phyloP scores from a whole-genome alignment of 2,113 vertebrate genomes.

The Garra rufa region DNA sequence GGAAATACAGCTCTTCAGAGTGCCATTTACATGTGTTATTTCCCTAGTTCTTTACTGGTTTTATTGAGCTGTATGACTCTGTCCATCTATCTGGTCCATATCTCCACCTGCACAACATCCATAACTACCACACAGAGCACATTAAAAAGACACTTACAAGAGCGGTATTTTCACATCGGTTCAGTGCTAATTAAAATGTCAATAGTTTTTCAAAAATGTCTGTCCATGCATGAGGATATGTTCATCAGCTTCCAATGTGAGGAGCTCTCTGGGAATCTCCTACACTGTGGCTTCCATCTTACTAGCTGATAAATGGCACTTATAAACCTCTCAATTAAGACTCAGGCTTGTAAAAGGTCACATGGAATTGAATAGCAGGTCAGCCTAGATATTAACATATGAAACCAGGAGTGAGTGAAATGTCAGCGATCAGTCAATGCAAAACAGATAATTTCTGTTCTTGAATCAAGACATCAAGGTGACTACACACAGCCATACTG shows the following conservation, averaged over 20 bases:
- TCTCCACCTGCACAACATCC: constrained; percentile 13
- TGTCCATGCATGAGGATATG: not conserved
- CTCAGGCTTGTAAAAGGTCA: constrained; percentile 44
- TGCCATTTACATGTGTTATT: not conserved
- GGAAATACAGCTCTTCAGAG: constrained; percentile 20
- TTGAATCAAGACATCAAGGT: constrained; percentile 6
- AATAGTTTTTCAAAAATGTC: constrained; percentile 15
- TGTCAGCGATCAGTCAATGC: constrained; percentile 39
- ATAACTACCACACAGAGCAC: not conserved
- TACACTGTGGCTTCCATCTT: not conserved
- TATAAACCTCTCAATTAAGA: constrained; percentile 52
- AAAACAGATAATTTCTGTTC: constrained; percentile 10
- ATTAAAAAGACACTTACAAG: constrained; percentile 14
- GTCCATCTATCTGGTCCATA: not conserved
- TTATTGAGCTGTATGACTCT: constrained; percentile 34
- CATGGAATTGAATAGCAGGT: constrained; percentile 44
- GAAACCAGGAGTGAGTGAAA: constrained; percentile 43
- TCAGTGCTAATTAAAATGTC: constrained; percentile 35
- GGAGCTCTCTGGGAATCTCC: constrained; percentile 17
- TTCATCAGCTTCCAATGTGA: constrained; percentile 23
- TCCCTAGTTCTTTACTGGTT: constrained; percentile 25
- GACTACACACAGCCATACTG: not conserved
- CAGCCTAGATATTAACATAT: constrained; percentile 45
- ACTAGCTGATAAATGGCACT: constrained; percentile 30
- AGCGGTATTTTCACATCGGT: constrained; percentile 11